These are phyloP conservation scores for Rambutsinella grinnellia DNA, from an alignment of 2,888 invertebrate genomes.

Conservation along the genomic window DNA sequence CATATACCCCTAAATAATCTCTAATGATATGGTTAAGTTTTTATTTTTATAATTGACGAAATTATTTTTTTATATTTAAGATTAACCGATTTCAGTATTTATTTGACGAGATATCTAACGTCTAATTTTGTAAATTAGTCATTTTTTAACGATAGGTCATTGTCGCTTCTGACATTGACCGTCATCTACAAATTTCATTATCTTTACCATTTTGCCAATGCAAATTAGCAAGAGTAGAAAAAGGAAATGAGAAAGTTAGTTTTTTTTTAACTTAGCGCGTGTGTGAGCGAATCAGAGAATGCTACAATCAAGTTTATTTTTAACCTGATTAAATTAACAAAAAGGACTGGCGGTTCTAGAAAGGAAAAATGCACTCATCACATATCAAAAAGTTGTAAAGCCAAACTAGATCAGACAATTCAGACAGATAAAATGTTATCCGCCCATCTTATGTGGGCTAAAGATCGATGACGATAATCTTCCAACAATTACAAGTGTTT, in stretches of 20 bases:
- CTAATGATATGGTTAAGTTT: neutral
- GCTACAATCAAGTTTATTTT: neutral
- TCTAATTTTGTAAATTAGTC: no score
- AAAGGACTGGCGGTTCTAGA: neutral
- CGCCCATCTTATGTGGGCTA: neutral
- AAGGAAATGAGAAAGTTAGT: neutral
- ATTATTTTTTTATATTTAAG: neutral
- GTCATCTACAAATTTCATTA: neutral
- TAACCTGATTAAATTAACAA: neutral
- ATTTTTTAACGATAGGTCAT: neutral
- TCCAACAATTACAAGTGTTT: neutral
- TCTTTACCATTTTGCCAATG: neutral
- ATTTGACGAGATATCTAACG: neutral
- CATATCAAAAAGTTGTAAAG: neutral
- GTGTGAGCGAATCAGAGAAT: neutral
- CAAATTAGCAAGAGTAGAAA: no score
- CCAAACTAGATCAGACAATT: slow-evolving; percentile 4
- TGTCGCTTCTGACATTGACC: neutral
- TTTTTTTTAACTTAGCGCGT: neutral
- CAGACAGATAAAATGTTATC: no score
- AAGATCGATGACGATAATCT: neutral
- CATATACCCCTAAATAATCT: neutral
- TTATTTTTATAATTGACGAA: neutral
- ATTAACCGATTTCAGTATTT: slow-evolving; percentile 31
- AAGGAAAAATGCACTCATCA: neutral